These are phyloP conservation scores for Aphidius ervi DNA, from an alignment of 1,140 invertebrate genomes.

Conservation along the genomic window DNA sequence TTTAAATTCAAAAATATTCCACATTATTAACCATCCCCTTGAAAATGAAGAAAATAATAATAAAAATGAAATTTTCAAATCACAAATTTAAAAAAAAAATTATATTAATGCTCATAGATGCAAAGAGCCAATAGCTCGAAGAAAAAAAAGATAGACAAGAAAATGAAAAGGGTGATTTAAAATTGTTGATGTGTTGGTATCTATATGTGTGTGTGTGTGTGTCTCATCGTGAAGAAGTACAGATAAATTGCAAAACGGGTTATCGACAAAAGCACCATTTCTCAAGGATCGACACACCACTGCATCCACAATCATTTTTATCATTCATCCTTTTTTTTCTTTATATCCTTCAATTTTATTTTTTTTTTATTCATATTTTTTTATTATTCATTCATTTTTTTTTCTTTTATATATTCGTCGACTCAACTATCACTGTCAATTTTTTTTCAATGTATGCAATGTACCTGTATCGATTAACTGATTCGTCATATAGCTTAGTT, in stretches of 20 bases:
- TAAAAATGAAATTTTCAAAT: no score
- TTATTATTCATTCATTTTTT: conserved; percentile 8
- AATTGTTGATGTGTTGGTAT: neutral
- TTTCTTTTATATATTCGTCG: conserved; percentile 1
- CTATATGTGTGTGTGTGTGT: no score
- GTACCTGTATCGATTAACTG: conserved; percentile 24
- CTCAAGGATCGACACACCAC: conserved; percentile 8
- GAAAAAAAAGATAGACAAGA: neutral
- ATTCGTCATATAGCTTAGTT: conserved; percentile 6
- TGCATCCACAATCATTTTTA: conserved; percentile 14
- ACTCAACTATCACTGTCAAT: neutral
- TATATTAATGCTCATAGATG: no score
- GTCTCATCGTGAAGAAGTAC: neutral
- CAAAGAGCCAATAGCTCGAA: neutral
- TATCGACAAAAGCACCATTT: conserved; percentile 15
- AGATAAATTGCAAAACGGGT: conserved; percentile 17
- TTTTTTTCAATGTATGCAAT: neutral
- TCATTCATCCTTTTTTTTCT: neutral
- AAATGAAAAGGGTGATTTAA: no score
- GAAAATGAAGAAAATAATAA: no score
- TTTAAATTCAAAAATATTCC: no score
- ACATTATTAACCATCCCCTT: no score
- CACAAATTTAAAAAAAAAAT: no score
- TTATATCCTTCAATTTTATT: conserved; percentile 8
- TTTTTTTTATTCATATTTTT: conserved; percentile 7